Conservation (phyloP, 2,113 vertebrate species). For the Dasyurus viverrinus region DNA sequence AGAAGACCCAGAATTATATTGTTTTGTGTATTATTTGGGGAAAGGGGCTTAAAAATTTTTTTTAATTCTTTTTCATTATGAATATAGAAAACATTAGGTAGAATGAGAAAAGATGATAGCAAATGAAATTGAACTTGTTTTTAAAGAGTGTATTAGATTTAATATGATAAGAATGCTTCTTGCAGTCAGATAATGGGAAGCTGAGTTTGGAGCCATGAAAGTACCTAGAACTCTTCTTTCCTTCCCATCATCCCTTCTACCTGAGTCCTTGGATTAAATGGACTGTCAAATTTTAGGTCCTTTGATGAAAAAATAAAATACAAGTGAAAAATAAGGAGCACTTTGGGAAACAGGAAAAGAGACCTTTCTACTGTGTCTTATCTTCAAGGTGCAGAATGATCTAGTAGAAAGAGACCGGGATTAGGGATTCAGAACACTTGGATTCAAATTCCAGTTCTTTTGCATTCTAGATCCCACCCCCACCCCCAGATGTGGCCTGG, state of each 20-base stretch:
- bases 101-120: background rate
- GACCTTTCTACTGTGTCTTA: background rate
- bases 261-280: background rate
- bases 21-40: background rate
- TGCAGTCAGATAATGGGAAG: background rate
- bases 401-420: background rate
- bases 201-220: background rate
- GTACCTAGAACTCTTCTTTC: background rate
- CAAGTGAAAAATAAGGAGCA: background rate
- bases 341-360: background rate
- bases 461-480: background rate
- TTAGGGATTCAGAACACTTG: background rate
- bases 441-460: background rate
- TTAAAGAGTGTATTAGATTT: background rate
- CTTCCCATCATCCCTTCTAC: background rate
- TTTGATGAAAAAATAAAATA: background rate
- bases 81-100: background rate
- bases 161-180: background rate
- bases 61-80: background rate
- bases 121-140: background rate
- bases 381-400: background rate
- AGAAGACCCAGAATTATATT: background rate
- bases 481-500: background rate
- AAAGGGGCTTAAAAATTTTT: background rate
- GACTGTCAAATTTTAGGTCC: background rate